Conservation (phyloP, 2,113 vertebrate genomes). For the Atractosteus spatula region DNA sequence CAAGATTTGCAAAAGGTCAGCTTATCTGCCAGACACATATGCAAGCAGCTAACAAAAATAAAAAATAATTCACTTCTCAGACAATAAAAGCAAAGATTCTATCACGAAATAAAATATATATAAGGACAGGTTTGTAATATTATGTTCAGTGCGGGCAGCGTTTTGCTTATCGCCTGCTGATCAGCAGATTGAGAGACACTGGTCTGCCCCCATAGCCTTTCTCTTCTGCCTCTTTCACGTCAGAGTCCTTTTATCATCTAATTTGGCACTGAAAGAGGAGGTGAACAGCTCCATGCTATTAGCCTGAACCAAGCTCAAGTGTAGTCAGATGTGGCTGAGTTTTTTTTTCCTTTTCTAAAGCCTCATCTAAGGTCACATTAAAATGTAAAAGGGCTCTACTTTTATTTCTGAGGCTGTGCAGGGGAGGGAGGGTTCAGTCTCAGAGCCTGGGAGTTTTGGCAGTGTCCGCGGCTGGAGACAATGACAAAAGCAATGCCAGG, state of each 20-base stretch:
- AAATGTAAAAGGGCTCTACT: conserved; percentile 80
- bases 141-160: conserved; percentile 61
- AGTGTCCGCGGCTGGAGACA: conserved; percentile 65
- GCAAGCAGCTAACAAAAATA: conserved; percentile 67
- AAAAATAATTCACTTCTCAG: conserved; percentile 70
- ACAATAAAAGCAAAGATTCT: conserved; percentile 83
- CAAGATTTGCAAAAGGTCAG: conserved; percentile 87
- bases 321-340: conserved; percentile 78
- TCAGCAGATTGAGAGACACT: conserved; percentile 77
- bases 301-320: conserved; percentile 83
- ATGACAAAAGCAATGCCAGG: conserved; percentile 68
- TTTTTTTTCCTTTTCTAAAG: conserved; percentile 56
- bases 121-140: conserved; percentile 23
- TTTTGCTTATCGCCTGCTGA: conserved; percentile 75
- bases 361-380: conserved; percentile 80
- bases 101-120: conserved; percentile 76
- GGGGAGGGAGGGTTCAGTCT: conserved; percentile 53
- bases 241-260: conserved; percentile 85
- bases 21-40: conserved; percentile 79
- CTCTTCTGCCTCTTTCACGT: conserved; percentile 65
- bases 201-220: conserved; percentile 24
- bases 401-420: conserved; percentile 48
- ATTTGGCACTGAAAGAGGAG: conserved; percentile 82
- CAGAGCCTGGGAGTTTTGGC: conserved; percentile 67
- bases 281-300: conserved; percentile 72